Conservation (phyloP, 2,888 invertebrate genomes). For the Lordiphosa andalusiaca region DNA sequence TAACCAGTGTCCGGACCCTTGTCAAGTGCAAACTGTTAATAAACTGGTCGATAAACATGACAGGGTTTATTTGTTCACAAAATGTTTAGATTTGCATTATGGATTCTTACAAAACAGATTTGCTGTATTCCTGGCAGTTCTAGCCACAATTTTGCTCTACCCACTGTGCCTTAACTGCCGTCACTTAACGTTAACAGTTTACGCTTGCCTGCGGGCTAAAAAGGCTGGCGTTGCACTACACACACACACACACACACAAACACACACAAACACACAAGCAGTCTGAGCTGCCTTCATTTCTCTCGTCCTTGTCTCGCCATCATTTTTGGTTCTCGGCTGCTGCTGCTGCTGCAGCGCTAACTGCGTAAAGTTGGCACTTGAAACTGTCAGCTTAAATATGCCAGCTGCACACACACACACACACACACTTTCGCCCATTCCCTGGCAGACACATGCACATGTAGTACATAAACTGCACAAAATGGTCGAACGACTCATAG, state of each 20-base stretch:
- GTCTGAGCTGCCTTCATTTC: conserved; percentile 11
- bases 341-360: conserved; percentile 52
- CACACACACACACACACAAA: conserved; percentile 26
- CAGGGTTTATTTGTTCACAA: no score
- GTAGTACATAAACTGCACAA: conserved; percentile 67
- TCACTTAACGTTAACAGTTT: conserved; percentile 74
- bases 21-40: no score
- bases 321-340: conserved; percentile 61
- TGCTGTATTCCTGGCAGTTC: neutral
- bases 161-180: conserved; percentile 72
- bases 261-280: conserved; percentile 28
- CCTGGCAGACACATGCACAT: conserved; percentile 29
- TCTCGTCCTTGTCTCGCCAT: conserved; percentile 58
- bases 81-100: no score
- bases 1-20: no score
- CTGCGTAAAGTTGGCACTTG: conserved; percentile 74
- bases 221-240: conserved; percentile 67
- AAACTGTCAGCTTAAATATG: conserved; percentile 74
- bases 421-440: conserved; percentile 23
- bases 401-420: conserved; percentile 57
- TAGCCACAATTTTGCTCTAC: conserved; percentile 1
- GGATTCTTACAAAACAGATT: no score
- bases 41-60: no score
- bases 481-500: conserved; percentile 63
- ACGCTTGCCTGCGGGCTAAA: conserved; percentile 73